Evolutionary conservation across 2,888 invertebrate species (phyloP), one percentile per base, ranked within the genome.

Genomic region (Metallyticus violacea): DNA sequence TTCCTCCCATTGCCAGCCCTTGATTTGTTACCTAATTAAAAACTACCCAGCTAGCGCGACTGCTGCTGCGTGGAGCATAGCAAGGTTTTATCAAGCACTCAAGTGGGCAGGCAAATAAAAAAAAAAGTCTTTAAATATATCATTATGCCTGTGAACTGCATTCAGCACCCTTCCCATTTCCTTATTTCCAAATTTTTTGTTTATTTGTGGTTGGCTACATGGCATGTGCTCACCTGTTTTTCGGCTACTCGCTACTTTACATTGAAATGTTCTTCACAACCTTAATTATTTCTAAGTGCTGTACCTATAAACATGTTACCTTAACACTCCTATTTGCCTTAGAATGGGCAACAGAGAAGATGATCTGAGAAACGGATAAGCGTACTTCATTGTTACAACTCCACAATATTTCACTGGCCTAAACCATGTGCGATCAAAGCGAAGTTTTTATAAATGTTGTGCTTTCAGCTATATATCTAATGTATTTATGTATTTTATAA

Each of bases 1-100:
- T 30, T 85, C 85, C 87, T 81, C 85, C 87, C 79, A 81, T 78
- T 25, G 87, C 77, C 85, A 84, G 85, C 28, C 87, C 87, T 84
- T 87, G 87, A 87, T 87, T 87, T 87, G 87, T 87, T 87, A 85
- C 87, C 85, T 87, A 87, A 87, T 87, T 87, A 87, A 87, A 87
- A 62, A 62, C 40, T 62, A 62, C 40, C 40, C 40, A 62, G 40
- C 40, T 62, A 62, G 40, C 40, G 40, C 9, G 40, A 62, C 40
- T 22, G 40, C 40, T 62, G 40, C 40, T n/a, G n/a, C n/a, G n/a
- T n/a, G 40, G 9, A 22, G 40, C 40, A 62, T 62, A 62, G 40
- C 22, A 62, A 62, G 40, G 40, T 62, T 62, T 62, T 62, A 62
- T 62, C 40, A 62, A 62, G 40, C 40, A 62, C 15, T 62, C 40